Evolutionary conservation across 1,140 invertebrate genomes (phyloP), one percentile per base, ranked within the genome.

Genomic region (Anthonomus grandis): DNA sequence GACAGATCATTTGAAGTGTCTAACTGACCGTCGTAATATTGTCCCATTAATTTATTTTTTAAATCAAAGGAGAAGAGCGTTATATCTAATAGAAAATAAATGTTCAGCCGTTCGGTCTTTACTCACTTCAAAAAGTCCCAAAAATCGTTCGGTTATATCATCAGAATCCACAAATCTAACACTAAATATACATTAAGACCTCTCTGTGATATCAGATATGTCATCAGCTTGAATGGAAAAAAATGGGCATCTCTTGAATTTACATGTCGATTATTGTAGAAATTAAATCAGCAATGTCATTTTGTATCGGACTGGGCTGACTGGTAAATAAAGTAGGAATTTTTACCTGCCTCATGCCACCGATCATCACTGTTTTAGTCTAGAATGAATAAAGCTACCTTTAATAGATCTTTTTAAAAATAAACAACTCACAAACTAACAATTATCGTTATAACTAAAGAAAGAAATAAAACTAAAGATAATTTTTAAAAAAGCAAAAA

Each of bases 261-360:
- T 58, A 46, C 31, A 42, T 42, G 38, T 49, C 5, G 41, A 57
- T 57, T 45, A 17, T 19, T 15, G 50, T 24, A 38, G n/a, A 27
- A 13, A 48, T 21, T 48, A 48, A 56, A 36, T 48, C 37, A 51
- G 37, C 19, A 22, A 38, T 50, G 49, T 57, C 45, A n/a, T n/a
- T 58, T 48, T 57, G 56, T 36, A 58, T 58, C 17, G 39, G 50
- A 55, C 53, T 57, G 9, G 38, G 57, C n/a, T 56, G 44, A 10
- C 21, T 52, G n/a, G 39, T 52, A 52, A 55, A 62, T 48, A 59
- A 46, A 42, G 48, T 47, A 5, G 21, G 37, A 53, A 62, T 41
- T 38, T 62, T 47, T 57, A n/a, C n/a, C n/a, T n/a, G n/a, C n/a
- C n/a, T n/a, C n/a, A n/a, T n/a, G n/a, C n/a, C n/a, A n/a, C n/a